These are phyloP conservation scores for Acrocephalus scirpaceus DNA, from an alignment of 2,797 vertebrate species.

Conservation along the genomic window DNA sequence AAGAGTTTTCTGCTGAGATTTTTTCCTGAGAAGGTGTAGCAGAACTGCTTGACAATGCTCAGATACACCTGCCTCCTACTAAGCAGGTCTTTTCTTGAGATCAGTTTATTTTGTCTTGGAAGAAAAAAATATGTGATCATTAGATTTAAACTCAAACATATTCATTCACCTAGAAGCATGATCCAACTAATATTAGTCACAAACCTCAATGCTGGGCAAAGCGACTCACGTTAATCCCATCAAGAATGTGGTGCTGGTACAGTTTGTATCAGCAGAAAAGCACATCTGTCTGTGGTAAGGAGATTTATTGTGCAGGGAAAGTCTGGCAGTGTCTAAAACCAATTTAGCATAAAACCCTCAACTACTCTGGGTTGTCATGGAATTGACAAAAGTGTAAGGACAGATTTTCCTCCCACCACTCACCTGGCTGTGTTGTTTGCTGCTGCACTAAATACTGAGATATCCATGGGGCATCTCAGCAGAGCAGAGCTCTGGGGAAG, in stretches of 20 bases:
- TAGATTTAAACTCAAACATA: background rate
- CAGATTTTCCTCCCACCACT: background rate
- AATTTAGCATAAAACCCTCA: background rate
- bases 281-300: background rate
- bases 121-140: background rate
- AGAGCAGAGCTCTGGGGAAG: background rate
- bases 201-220: background rate
- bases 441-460: background rate
- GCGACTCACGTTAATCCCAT: background rate
- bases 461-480: background rate
- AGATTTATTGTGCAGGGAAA: background rate
- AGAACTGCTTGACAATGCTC: background rate
- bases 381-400: background rate
- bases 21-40: background rate
- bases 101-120: background rate
- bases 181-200: background rate
- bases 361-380: background rate
- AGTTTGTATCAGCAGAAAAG: background rate
- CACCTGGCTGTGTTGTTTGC: background rate
- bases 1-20: background rate
- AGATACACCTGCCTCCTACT: background rate
- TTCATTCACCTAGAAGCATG: background rate
- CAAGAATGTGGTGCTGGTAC: background rate
- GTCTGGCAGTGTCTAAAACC: background rate
- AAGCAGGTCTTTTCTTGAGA: background rate